A percentile compares a stretch with the other conserved stretches of the same genome.
Conservation (phyloP, 92 coral and sea anemone genomes). For the Umimayanthus kanabou region DNA sequence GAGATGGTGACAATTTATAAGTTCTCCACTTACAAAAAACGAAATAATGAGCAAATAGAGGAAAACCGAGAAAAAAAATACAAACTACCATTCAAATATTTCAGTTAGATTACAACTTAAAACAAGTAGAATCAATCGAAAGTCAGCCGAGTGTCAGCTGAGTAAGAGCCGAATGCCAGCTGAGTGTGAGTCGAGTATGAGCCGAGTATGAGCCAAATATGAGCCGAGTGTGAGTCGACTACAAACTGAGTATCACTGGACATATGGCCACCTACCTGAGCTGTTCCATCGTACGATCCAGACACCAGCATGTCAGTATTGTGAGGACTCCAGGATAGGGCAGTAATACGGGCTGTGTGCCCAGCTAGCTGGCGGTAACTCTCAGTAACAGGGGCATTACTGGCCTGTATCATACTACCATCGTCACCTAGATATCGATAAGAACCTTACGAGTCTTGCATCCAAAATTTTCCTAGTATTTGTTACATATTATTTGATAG, state of each 20-base stretch:
- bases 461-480: not conserved
- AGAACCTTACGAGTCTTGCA: not conserved
- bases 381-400: slow-evolving; percentile 60
- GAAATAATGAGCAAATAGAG: no score
- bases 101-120: no score
- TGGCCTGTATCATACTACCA: slow-evolving; percentile 16
- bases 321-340: slow-evolving; percentile 96
- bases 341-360: slow-evolving; percentile 89
- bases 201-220: no score
- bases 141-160: no score
- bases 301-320: slow-evolving; percentile 73
- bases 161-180: no score
- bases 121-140: no score
- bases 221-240: no score
- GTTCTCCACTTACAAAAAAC: no score
- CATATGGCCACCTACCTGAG: slow-evolving; percentile 65
- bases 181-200: no score
- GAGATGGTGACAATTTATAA: no score
- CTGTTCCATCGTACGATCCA: slow-evolving; percentile 95
- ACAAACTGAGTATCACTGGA: not conserved
- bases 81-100: no score
- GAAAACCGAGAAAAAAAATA: no score
- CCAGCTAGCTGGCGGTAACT: slow-evolving; percentile 87
- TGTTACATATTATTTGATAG: not conserved
- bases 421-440: slow-evolving; percentile 10